These are phyloP conservation scores for Clinocottus analis DNA, from an alignment of 2,113 vertebrate species.

Conservation along the genomic window DNA sequence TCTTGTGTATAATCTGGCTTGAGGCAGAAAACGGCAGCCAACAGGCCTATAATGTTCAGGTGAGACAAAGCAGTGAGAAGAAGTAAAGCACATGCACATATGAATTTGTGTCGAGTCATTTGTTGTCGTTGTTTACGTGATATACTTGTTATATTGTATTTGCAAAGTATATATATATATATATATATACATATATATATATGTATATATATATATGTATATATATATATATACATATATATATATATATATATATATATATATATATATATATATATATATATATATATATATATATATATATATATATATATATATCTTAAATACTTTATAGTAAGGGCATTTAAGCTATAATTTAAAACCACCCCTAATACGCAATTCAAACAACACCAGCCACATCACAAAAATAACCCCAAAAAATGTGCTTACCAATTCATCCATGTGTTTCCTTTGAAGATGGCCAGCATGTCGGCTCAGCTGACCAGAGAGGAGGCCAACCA, in stretches of 20 bases:
- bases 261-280: not conserved
- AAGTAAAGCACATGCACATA: conserved; percentile 24
- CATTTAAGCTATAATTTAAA: conserved; percentile 2
- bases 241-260: not conserved
- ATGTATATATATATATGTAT: not conserved
- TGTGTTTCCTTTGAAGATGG: conserved; percentile 57
- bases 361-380: not conserved
- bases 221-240: not conserved
- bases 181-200: too few species aligned
- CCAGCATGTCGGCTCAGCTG: conserved; percentile 64
- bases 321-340: not conserved
- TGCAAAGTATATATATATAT: not conserved
- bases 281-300: not conserved
- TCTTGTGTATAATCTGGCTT: conserved; percentile 67
- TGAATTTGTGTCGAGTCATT: not conserved
- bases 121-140: accelerated
- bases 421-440: conserved; percentile 40
- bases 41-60: conserved; percentile 71
- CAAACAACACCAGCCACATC: conserved; percentile 24
- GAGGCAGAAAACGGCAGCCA: conserved; percentile 67
- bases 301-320: not conserved
- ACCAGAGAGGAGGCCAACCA: conserved; percentile 56
- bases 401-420: conserved; percentile 36
- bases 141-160: not conserved
- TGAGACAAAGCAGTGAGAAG: conserved; percentile 54